Evolutionary conservation across 2,888 invertebrate species (phyloP), one percentile per base, ranked within the genome.

Genomic region (Ichneumoninae sp.): DNA sequence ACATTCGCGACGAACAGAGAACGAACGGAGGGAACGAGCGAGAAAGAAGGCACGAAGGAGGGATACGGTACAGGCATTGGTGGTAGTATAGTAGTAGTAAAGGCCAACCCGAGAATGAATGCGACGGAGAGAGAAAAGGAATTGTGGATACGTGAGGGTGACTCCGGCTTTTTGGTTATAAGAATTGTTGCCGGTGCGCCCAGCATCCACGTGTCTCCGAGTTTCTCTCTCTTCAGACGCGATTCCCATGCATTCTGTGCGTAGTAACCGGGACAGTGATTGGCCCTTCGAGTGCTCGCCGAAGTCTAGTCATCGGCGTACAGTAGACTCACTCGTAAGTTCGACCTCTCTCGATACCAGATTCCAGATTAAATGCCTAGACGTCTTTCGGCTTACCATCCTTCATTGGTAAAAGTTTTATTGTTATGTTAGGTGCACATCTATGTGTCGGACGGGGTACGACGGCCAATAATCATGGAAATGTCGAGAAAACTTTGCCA

Each of bases 81-180:
- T 57, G 81, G 65, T 57, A 16, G 50, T 44, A 19, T 44, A 47
- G 52, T 52, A 80, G 30, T 80, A 40, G 69, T 80, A 36, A 22
- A 62, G 44, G 40, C 33, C 47, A 65, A 60, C 50, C 13, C 22
- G 70, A 52, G 74, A 75, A 44, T 57, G 44, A 69, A 81, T 71
- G 60, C 60, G 68, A 65, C 26, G 70, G 52, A 74, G 80, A 30
- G 80, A 82, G 68, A 65, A 71, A 30, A 50, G 33, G 70, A 69
- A 36, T 69, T 54, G 50, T 80, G 76, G 74, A 87, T 82, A 84
- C 85, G 86, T 84, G 87, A 88, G 87, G 90, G 90, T 91, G 91
- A 90, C 92, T 91, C 89, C 89, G 91, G 90, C 91, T 91, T 92
- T 92, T 92, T 90, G 90, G 91, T 90, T 89, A 84, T 82, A 89